Base-by-base conservation (phyloP, 2,888 invertebrate genomes). In the Leucophora obtusa region DNA sequence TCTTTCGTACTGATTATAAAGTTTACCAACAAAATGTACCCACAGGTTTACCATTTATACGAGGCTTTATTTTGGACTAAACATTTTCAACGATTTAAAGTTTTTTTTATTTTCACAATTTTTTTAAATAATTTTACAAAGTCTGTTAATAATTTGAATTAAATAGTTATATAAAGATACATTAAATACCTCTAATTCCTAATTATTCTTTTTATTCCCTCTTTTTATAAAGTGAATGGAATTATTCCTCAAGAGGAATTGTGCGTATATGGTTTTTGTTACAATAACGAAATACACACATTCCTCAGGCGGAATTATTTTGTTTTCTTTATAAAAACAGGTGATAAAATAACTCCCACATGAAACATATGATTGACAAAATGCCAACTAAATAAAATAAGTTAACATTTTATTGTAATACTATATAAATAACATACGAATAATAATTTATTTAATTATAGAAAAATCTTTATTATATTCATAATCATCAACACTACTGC, bases 1-100 rank as follows among this genome's bases (percentile, higher is more conserved):
- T 99, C 92, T 99, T 99, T 89, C 97, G 97, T 0, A 93, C 94
- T 80, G 93, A 96, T 70, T 99, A 99, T 89, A 90, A 93, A 53
- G 92, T 94, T 78, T 99, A 99, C 90, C 97, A 98, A 90, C 92
- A 93, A 82, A 91, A 91, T 84, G 98, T 98, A 4, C 92, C 93
- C 9, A 96, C 96, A 2, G 98, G 98, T 0, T 91, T 98, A 83
- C 98, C 98, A 0, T 96, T 96, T 87, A 96, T 98, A 76, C 90
- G 92, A 82, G 98, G 98, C 28, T 81, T 83, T 74, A 65, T 80
- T 21, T 53, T 84, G 15, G 83, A 84, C 10, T 84, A 83, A 77
- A 63, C 15, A 9, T 53, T 15, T 18, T 15, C 15, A 59, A 17
- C 38, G 18, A 6, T 28, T 28, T 28, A 28, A 28, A 28, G 28